Base-by-base conservation (phyloP, 2,888 invertebrate genomes). In the Adelphocoris suturalis region DNA sequence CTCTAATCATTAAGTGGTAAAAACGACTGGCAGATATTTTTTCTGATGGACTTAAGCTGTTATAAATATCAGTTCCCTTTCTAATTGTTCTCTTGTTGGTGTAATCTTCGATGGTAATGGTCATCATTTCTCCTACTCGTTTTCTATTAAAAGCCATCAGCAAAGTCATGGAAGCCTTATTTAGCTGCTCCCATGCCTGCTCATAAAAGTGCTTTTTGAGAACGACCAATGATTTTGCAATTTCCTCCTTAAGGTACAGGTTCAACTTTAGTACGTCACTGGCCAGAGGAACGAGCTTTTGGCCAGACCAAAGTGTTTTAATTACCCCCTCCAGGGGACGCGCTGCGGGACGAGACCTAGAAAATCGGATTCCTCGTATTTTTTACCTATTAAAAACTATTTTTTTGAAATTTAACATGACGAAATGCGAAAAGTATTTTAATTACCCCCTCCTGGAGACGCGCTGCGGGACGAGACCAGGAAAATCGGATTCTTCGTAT, bases 121-220 rank as follows among this genome's bases (percentile, higher is more conserved):
- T 76, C 76, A 76, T 76, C 76, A 76, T 11, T 76, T 23, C 76
- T 23, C 76, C 76, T 3, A 76, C 76, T 16, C 76, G 12, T 76
- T 76, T 76, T 76, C 76, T 76, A 16, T 76, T 76, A 16, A 76
- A 76, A 27, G 27, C 27, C 27, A 76, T 12, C 5, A 76, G 76
- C 12, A 76, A 27, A 3, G 27, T 76, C 76, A 76, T 76, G 4
- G 27, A 11, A 13, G 76, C 76, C 27, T 76, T 76, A 27, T 76
- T 76, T 3, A 76, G 76, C 5, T 27, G 76, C 4, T 23, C 76
- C 76, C 76, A 76, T 11, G 76, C 27, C 19, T 76, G 23, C 3
- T 23, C 7, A 76, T 23, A 5, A 23, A 76, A 76, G 12, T 76
- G 28, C 4, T 76, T 27, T 23, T 76, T 7, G 27, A 76, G 76